Percentiles rank a stretch among this genome's conserved stretches.
phyloP scores from a whole-genome alignment of 2,797 vertebrate species.

The Phalanger gymnotis region DNA sequence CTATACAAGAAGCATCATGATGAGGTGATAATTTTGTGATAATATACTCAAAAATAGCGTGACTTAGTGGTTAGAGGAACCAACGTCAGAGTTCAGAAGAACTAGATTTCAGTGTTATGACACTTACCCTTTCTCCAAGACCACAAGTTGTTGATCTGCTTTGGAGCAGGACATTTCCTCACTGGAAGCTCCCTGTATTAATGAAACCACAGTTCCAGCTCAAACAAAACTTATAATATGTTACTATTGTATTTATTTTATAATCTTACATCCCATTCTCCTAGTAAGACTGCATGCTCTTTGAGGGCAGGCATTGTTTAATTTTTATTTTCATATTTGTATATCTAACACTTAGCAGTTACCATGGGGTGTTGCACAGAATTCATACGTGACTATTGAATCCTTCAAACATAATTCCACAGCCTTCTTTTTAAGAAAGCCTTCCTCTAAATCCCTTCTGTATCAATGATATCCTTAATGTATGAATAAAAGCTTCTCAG shows the following conservation, averaged over 20 bases:
- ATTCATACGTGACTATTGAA: not conserved
- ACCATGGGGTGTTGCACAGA: not conserved
- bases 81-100: not conserved
- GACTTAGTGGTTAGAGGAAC: not conserved
- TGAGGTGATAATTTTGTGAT: not conserved
- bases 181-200: not conserved
- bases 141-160: not conserved
- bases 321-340: not conserved
- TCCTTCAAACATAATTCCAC: not conserved
- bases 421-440: not conserved
- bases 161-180: not conserved
- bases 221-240: not conserved
- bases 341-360: not conserved
- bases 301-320: not conserved
- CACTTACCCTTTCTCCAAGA: not conserved
- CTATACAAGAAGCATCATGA: not conserved
- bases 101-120: not conserved
- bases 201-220: not conserved
- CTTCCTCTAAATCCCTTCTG: not conserved
- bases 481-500: not conserved
- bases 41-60: not conserved
- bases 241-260: not conserved
- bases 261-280: conserved; percentile 22
- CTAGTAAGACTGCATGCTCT: not conserved
- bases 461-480: not conserved